Evolutionary conservation across 2,797 vertebrate genomes (phyloP).

Genomic region (Hippopotamyrus pictus): DNA sequence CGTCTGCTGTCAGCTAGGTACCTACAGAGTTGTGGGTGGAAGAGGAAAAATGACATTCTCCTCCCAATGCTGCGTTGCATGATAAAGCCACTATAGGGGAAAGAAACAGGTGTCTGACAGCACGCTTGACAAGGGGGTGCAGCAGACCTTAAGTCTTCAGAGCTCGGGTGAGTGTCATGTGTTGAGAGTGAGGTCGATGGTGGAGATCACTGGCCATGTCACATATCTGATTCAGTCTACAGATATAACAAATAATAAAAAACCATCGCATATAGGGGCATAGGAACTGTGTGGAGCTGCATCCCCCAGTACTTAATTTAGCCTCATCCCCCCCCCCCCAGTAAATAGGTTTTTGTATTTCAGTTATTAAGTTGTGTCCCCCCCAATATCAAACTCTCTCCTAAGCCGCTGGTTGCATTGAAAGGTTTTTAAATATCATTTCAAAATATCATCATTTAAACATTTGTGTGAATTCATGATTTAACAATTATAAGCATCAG

Average conservation of each 20-base stretch:
- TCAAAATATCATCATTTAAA: neutral
- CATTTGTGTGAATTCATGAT: neutral
- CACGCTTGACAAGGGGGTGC: neutral
- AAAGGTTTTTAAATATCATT: neutral
- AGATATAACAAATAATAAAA: neutral
- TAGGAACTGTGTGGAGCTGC: neutral
- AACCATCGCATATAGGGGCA: neutral
- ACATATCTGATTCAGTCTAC: neutral
- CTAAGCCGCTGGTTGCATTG: neutral
- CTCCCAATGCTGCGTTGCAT: neutral
- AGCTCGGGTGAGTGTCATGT: neutral
- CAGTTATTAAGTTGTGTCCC: neutral
- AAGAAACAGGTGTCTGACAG: neutral
- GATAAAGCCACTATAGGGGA: neutral
- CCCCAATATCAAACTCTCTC: neutral
- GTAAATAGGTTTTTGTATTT: neutral
- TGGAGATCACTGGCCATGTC: neutral
- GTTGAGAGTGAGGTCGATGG: neutral
- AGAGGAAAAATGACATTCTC: neutral
- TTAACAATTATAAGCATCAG: neutral
- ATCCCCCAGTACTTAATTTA: neutral
- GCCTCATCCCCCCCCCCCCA: neutral
- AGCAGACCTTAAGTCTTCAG: neutral
- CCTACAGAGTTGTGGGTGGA: neutral
- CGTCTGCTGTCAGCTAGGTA: neutral